Conservation (phyloP, 2,797 vertebrate genomes). For the Schizopygopsis pylzovi region DNA sequence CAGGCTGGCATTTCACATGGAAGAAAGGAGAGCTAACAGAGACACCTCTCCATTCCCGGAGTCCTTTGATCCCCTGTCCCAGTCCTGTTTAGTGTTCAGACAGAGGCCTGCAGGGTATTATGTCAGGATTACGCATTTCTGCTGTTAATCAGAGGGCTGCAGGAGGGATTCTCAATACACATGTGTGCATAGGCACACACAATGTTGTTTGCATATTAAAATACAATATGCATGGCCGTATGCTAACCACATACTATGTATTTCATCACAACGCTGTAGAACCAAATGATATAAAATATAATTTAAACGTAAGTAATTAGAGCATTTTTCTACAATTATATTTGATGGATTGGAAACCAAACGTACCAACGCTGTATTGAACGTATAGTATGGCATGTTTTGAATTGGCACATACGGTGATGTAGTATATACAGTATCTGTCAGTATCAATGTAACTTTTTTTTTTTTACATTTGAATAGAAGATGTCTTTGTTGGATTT, state of each 20-base stretch:
- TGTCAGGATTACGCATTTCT: slow-evolving; percentile 31
- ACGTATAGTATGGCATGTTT: not conserved
- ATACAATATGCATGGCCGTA: slow-evolving; percentile 26
- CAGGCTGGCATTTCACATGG: slow-evolving; percentile 18
- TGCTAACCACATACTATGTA: not conserved
- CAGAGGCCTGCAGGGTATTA: slow-evolving; percentile 44
- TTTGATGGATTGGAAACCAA: not conserved
- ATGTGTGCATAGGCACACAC: slow-evolving; percentile 13
- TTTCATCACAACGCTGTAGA: not conserved
- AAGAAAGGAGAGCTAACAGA: slow-evolving; percentile 34
- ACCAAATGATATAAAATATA: not conserved
- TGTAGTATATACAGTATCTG: not conserved
- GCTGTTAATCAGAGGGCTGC: slow-evolving; percentile 35
- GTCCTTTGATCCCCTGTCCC: slow-evolving; percentile 37
- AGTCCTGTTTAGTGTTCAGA: slow-evolving; percentile 47
- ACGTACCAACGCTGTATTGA: not conserved
- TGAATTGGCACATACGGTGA: not conserved
- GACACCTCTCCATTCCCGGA: slow-evolving; percentile 30
- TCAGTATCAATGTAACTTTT: not conserved
- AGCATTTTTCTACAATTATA: not conserved
- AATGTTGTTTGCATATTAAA: not conserved
- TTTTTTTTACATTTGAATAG: not conserved
- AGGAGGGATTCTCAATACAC: slow-evolving; percentile 40
- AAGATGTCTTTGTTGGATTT: not conserved
- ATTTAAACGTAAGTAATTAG: not conserved